Percentiles rank a stretch among this genome's conserved stretches.
Evolutionary conservation across 2,113 vertebrate species (phyloP).

Genomic region (Seriola aureovittata): DNA sequence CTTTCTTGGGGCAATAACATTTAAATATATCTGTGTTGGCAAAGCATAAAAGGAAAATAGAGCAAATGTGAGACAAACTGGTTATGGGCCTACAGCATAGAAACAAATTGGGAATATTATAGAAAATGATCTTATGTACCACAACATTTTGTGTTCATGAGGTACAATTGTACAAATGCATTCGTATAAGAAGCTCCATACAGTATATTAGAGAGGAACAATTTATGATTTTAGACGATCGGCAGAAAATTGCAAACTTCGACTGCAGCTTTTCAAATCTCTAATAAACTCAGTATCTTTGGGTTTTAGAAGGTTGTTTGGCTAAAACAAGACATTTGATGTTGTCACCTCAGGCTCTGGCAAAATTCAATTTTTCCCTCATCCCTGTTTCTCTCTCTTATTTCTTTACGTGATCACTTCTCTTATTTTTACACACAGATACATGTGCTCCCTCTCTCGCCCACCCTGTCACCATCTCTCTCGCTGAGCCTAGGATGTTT

Average conservation of each 20-base stretch:
- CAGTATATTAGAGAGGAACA: not conserved
- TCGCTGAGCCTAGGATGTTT: slow-evolving; percentile 82
- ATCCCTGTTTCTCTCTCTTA: not conserved
- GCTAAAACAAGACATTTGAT: not conserved
- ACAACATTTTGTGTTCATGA: not conserved
- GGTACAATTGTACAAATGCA: not conserved
- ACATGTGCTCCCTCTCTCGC: not conserved
- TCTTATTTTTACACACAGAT: slow-evolving; percentile 23
- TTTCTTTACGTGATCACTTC: not conserved
- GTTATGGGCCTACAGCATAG: too few relatives aligned
- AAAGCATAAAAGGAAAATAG: not conserved
- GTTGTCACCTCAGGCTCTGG: not conserved
- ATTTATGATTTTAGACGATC: too few relatives aligned
- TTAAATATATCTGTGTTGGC: not conserved
- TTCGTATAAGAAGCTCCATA: not conserved
- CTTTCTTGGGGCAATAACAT: not conserved
- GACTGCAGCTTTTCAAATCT: too few relatives aligned
- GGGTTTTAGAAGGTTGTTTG: not conserved
- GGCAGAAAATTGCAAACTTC: too few relatives aligned
- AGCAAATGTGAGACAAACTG: not conserved
- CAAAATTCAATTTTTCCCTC: too few relatives aligned
- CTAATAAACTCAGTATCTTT: too few relatives aligned
- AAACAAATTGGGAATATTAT: not conserved
- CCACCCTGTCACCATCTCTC: slow-evolving; percentile 11
- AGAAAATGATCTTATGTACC: not conserved